These are phyloP conservation scores for Neosilurus hyrtlii DNA, from an alignment of 2,797 vertebrate species.

Conservation along the genomic window DNA sequence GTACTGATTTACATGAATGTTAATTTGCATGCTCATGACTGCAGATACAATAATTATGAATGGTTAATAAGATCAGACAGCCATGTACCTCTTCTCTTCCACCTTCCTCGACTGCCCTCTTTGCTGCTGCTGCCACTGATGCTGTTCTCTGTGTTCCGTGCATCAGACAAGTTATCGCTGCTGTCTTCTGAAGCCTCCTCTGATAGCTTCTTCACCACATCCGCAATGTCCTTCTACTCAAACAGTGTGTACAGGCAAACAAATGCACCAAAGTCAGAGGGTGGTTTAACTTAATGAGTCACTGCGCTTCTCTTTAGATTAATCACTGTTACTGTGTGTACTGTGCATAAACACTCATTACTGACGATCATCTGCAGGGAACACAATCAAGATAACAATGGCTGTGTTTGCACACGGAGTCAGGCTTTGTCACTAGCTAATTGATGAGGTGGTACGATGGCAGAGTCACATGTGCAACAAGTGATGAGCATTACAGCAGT, in stretches of 20 bases:
- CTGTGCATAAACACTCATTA: conserved; percentile 16
- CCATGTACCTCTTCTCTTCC: conserved; percentile 87
- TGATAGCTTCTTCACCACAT: conserved; percentile 84
- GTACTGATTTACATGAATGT: neutral
- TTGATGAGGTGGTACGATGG: neutral
- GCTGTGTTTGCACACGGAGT: conserved; percentile 14
- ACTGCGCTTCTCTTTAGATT: conserved; percentile 15
- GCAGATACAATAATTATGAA: neutral
- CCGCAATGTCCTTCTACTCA: conserved; percentile 86
- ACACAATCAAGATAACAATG: neutral
- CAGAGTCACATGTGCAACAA: neutral
- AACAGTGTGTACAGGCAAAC: conserved; percentile 24
- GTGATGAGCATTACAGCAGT: conserved; percentile 1
- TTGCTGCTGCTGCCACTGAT: conserved; percentile 71
- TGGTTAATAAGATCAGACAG: conserved; percentile 2
- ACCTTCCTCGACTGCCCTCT: conserved; percentile 82
- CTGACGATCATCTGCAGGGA: neutral
- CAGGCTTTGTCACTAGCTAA: conserved; percentile 5
- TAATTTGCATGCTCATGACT: neutral
- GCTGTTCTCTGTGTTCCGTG: conserved; percentile 82
- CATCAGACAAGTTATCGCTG: conserved; percentile 88
- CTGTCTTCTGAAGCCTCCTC: conserved; percentile 91
- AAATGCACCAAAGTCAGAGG: conserved; percentile 23
- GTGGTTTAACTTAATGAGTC: conserved; percentile 4
- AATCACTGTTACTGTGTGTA: neutral